Evolutionary conservation across 2,113 vertebrate species (phyloP).

Genomic region (Sinocyclocheilus anophthalmus): DNA sequence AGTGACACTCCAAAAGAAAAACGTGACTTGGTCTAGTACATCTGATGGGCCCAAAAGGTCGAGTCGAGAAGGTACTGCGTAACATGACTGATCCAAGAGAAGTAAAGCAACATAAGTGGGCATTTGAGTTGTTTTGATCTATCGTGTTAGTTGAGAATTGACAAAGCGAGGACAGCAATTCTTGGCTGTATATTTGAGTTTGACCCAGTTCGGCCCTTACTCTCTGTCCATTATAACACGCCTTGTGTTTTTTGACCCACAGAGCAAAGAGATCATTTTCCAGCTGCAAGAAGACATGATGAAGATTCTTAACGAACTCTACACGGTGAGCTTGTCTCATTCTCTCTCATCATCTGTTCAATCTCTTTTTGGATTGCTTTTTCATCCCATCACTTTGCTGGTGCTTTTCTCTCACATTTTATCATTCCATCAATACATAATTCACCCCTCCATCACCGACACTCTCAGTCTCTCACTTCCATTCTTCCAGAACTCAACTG

Average conservation of each 20-base stretch:
- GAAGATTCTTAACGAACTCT: conserved; percentile 98
- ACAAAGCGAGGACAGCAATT: neutral
- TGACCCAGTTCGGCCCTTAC: conserved; percentile 5
- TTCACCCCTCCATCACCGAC: neutral
- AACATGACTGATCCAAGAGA: neutral
- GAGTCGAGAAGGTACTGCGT: neutral
- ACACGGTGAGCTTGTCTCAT: conserved; percentile 84
- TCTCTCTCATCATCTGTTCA: conserved; percentile 12
- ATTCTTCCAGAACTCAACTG: conserved; percentile 30
- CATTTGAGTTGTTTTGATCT: conserved; percentile 31
- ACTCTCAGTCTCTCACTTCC: neutral
- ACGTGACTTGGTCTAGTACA: no score
- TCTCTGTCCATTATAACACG: conserved; percentile 4
- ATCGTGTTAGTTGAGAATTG: conserved; percentile 1
- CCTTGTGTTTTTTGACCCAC: conserved; percentile 54
- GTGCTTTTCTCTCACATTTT: conserved; percentile 24
- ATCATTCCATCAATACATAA: conserved; percentile 48
- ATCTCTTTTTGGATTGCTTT: conserved; percentile 28
- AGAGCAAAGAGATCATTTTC: conserved; percentile 98
- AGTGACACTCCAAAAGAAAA: no score
- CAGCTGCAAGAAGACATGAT: conserved; percentile 98
- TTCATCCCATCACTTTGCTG: neutral
- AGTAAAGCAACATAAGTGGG: neutral
- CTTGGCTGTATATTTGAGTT: conserved; percentile 29
- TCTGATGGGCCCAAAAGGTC: no score